phyloP scores from a whole-genome alignment of 2,797 vertebrate genomes.

The Astyanax mexicanus region DNA sequence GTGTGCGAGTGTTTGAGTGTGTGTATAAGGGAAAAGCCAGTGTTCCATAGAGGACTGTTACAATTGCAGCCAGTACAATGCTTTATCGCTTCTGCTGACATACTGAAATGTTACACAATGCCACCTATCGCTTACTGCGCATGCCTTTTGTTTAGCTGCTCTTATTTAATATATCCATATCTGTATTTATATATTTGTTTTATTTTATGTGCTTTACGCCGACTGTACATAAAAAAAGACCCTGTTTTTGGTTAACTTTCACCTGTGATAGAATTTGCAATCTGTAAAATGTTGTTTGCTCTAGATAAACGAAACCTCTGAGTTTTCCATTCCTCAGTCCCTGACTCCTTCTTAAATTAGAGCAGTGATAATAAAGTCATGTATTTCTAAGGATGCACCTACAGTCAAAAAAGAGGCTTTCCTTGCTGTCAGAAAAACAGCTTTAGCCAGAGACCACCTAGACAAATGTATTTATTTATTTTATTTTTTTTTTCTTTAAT shows the following conservation, averaged over 20 bases:
- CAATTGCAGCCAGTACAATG: slow-evolving; percentile 28
- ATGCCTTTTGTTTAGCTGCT: slow-evolving; percentile 80
- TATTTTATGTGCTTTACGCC: slow-evolving; percentile 85
- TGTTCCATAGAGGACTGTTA: slow-evolving; percentile 38
- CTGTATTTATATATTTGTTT: slow-evolving; percentile 88
- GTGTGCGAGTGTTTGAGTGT: background rate
- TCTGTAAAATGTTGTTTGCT: slow-evolving; percentile 83
- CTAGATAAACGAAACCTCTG: slow-evolving; percentile 72
- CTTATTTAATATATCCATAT: slow-evolving; percentile 81
- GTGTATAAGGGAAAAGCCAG: background rate
- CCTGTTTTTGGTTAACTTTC: slow-evolving; percentile 76
- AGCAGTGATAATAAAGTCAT: too few relatives aligned
- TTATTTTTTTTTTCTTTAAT: too few relatives aligned
- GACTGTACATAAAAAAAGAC: slow-evolving; percentile 89
- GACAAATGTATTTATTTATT: too few relatives aligned
- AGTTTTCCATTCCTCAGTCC: slow-evolving; percentile 46
- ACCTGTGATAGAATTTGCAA: slow-evolving; percentile 90
- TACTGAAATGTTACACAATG: slow-evolving; percentile 60
- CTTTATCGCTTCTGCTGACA: slow-evolving; percentile 38
- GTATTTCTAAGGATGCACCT: too few relatives aligned
- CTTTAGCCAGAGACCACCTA: too few relatives aligned
- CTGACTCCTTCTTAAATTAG: slow-evolving; percentile 14
- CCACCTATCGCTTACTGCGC: slow-evolving; percentile 72
- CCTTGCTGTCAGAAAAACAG: too few relatives aligned
- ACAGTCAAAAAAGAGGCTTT: too few relatives aligned